Conservation (phyloP, 2,113 vertebrate species). For the Chamaea fasciata region DNA sequence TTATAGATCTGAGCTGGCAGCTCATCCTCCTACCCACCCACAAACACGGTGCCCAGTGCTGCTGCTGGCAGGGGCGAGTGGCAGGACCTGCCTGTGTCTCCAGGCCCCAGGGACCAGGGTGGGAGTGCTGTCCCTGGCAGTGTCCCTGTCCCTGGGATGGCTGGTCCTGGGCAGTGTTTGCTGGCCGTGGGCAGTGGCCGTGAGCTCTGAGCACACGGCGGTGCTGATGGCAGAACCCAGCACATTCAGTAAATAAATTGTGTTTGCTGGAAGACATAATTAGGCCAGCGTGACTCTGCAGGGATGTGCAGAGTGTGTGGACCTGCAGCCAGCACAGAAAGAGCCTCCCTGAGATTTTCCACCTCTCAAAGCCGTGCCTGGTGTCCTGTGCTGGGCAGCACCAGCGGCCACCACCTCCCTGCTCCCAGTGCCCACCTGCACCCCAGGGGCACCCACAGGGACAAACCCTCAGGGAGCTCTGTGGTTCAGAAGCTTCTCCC, state of each 20-base stretch:
- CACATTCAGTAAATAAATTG: neutral
- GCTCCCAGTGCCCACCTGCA: rapidly evolving
- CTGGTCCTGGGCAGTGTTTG: rapidly evolving
- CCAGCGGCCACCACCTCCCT: rapidly evolving
- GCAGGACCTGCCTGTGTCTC: neutral
- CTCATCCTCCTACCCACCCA: conserved; percentile 49
- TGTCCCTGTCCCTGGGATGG: neutral
- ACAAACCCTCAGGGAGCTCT: neutral
- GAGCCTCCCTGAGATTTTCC: neutral
- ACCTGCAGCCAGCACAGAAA: neutral
- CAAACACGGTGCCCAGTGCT: neutral
- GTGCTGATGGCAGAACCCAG: neutral
- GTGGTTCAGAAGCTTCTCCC: no score
- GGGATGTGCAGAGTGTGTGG: neutral
- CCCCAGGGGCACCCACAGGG: neutral
- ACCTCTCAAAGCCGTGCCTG: rapidly evolving
- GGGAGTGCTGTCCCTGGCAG: neutral
- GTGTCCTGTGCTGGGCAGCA: neutral
- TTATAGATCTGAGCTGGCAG: conserved; percentile 61
- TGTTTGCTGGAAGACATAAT: neutral
- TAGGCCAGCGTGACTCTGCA: neutral
- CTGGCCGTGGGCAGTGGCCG: rapidly evolving
- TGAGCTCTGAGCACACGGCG: rapidly evolving
- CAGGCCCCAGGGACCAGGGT: rapidly evolving
- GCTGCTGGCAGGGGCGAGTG: neutral